Conservation (phyloP, 2,797 vertebrate species). For the Peromyscus eremicus region DNA sequence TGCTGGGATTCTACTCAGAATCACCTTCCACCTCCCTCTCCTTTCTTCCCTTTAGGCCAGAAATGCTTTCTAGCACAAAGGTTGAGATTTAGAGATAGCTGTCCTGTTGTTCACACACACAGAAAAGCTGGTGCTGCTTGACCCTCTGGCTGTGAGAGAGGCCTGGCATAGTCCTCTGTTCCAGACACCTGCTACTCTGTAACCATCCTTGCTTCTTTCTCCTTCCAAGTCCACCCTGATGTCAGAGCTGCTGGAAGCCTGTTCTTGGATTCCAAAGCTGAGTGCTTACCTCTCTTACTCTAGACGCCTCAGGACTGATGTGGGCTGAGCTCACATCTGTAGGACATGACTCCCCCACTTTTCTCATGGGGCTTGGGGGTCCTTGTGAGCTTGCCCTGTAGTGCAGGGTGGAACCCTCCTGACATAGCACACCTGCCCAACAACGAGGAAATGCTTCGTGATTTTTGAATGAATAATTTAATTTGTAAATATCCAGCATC, state of each 20-base stretch:
- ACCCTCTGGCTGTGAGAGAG: neutral
- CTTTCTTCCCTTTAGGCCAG: neutral
- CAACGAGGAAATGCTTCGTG: neutral
- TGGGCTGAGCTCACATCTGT: neutral
- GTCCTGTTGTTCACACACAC: neutral
- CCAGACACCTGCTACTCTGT: neutral
- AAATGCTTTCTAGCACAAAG: neutral
- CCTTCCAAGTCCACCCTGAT: neutral
- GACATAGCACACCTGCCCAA: neutral
- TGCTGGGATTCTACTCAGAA: neutral
- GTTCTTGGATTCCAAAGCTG: neutral
- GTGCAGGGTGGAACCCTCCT: neutral
- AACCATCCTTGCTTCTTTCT: neutral
- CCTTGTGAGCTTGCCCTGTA: neutral
- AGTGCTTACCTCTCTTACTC: constrained; percentile 24
- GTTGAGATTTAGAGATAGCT: constrained; percentile 5
- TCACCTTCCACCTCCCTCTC: neutral
- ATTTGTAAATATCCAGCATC: neutral
- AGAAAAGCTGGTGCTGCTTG: neutral
- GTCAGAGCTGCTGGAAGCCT: neutral
- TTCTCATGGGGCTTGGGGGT: neutral
- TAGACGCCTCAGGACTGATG: neutral
- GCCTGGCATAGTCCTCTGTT: neutral
- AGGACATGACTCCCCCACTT: neutral
- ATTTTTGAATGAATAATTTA: constrained; percentile 64